These are phyloP conservation scores for Lampropteryx suffumata DNA, from an alignment of 2,888 invertebrate genomes.

Conservation along the genomic window DNA sequence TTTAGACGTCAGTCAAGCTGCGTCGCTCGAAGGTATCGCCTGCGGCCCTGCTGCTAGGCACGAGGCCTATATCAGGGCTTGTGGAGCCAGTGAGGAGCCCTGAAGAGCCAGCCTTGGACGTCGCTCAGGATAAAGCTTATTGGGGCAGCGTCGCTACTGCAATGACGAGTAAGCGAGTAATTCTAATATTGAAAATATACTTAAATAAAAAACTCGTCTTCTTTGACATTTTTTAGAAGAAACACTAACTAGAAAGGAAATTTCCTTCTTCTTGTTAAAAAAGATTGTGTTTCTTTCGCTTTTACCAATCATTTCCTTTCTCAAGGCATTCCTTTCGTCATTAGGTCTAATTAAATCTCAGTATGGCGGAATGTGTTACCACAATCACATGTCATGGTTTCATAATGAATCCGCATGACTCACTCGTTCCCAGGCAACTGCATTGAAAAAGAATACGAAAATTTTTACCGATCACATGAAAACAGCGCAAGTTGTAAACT, in stretches of 20 bases:
- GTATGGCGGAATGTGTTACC: conserved; percentile 7
- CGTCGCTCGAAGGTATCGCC: conserved; percentile 77
- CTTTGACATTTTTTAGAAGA: too few species aligned
- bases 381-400: conserved; percentile 13
- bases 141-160: conserved; percentile 74
- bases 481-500: too few species aligned
- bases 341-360: conserved; percentile 14
- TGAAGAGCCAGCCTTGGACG: conserved; percentile 76
- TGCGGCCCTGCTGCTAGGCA: conserved; percentile 82
- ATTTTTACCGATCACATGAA: neutral
- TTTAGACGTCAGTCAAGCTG: conserved; percentile 61
- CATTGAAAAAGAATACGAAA: conserved; percentile 21
- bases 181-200: too few species aligned
- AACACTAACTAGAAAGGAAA: neutral
- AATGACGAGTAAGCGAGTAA: conserved; percentile 60
- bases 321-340: too few species aligned
- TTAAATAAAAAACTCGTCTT: too few species aligned
- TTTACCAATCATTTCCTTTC: conserved; percentile 1
- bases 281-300: neutral
- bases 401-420: conserved; percentile 29
- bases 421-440: conserved; percentile 37
- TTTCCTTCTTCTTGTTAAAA: neutral
- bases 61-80: conserved; percentile 78
- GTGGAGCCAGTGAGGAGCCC: conserved; percentile 75
- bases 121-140: conserved; percentile 77